phyloP scores from a whole-genome alignment of 2,113 vertebrate genomes.

The Nycticebus coucang region DNA sequence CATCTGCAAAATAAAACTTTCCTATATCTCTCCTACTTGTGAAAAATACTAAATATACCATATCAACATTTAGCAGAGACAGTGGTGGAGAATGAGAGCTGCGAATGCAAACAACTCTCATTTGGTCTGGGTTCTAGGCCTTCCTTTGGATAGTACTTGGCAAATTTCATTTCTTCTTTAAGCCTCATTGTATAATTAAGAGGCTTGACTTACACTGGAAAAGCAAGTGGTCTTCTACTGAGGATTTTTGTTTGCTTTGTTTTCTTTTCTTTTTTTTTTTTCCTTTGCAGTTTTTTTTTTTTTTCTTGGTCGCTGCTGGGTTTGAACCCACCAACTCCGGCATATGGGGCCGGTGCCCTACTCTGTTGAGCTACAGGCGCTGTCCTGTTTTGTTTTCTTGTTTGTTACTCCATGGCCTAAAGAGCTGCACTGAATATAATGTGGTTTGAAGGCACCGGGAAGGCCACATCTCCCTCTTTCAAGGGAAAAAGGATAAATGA shows the following conservation, averaged over 20 bases:
- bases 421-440: not conserved
- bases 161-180: not conserved
- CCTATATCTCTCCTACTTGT: not conserved
- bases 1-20: not conserved
- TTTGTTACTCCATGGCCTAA: conserved; percentile 7
- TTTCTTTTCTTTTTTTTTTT: too few relatives aligned
- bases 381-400: not conserved
- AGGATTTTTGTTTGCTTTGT: not conserved
- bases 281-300: too few relatives aligned
- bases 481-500: not conserved
- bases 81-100: not conserved
- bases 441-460: not conserved
- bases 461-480: not conserved
- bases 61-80: not conserved
- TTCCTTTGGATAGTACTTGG: not conserved
- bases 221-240: not conserved
- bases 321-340: too few relatives aligned
- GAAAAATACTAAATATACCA: not conserved
- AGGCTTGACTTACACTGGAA: not conserved
- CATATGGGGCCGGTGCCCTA: too few relatives aligned
- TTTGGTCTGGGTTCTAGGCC: not conserved
- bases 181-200: not conserved
- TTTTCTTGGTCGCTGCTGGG: too few relatives aligned
- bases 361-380: too few relatives aligned
- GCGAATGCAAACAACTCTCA: not conserved